Evolutionary conservation across 2,113 vertebrate species (phyloP).

Genomic region (Sinocyclocheilus grahami): DNA sequence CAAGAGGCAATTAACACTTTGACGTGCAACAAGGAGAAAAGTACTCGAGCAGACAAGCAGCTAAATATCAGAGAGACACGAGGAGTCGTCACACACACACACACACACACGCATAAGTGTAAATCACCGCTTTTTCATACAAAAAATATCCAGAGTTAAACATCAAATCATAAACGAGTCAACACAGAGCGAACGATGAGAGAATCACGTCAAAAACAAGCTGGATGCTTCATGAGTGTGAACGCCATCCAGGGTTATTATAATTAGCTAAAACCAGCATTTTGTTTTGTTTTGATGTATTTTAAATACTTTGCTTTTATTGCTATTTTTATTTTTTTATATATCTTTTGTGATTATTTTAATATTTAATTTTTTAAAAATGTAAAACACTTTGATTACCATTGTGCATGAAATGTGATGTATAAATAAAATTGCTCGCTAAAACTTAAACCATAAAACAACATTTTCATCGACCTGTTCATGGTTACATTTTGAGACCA

Average conservation of each 20-base stretch:
- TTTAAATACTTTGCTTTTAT: neutral
- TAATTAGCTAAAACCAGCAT: neutral
- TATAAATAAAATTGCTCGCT: too few relatives aligned
- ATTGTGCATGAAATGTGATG: too few relatives aligned
- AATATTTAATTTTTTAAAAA: too few relatives aligned
- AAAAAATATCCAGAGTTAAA: constrained; percentile 51
- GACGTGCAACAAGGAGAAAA: constrained; percentile 57
- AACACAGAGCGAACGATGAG: neutral
- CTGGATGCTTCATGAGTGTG: too few relatives aligned
- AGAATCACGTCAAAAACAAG: neutral
- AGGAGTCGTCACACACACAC: constrained; percentile 20
- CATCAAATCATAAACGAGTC: constrained; percentile 42
- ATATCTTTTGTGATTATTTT: too few relatives aligned
- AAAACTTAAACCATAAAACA: too few relatives aligned
- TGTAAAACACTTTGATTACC: too few relatives aligned
- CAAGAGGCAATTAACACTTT: constrained; percentile 61
- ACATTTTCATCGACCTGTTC: too few relatives aligned
- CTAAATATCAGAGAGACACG: constrained; percentile 53
- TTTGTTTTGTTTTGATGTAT: neutral
- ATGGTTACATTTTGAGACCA: too few relatives aligned
- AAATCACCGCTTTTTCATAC: constrained; percentile 52
- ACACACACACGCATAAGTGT: neutral
- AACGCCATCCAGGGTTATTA: neutral
- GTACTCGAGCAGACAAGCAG: constrained; percentile 56
- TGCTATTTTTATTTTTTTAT: too few relatives aligned